These are phyloP conservation scores for Pinctada fucata DNA, from an alignment of 2,888 invertebrate genomes.

Conservation along the genomic window DNA sequence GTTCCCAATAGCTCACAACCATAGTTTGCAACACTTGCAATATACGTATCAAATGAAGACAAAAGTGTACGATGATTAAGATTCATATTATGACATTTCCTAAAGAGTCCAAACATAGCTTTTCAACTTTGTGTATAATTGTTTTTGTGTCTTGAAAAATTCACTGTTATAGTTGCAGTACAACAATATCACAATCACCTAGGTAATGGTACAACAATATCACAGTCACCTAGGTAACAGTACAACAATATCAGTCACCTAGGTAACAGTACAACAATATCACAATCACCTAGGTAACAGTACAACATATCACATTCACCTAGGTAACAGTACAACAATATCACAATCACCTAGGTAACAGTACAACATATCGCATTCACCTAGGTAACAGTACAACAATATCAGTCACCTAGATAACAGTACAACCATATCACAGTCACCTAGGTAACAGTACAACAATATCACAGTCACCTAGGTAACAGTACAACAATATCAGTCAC, in stretches of 20 bases:
- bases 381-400: not conserved
- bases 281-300: not conserved
- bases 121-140: too few species aligned
- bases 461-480: not conserved
- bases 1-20: too few species aligned
- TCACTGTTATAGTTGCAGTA: too few species aligned
- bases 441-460: constrained; percentile 43
- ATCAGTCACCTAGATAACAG: too few species aligned
- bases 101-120: too few species aligned
- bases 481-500: not conserved
- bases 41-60: too few species aligned
- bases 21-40: too few species aligned
- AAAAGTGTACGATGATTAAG: too few species aligned
- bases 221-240: not conserved
- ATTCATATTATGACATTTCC: too few species aligned
- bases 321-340: constrained; percentile 33
- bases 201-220: constrained; percentile 4
- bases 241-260: not conserved
- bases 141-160: too few species aligned
- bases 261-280: not conserved
- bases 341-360: not conserved
- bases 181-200: constrained; percentile 63
- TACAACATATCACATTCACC: constrained; percentile 73
- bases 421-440: too few species aligned
- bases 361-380: not conserved